These are phyloP conservation scores for Harpagus bidentatus DNA, from an alignment of 2,113 vertebrate genomes.

Conservation along the genomic window DNA sequence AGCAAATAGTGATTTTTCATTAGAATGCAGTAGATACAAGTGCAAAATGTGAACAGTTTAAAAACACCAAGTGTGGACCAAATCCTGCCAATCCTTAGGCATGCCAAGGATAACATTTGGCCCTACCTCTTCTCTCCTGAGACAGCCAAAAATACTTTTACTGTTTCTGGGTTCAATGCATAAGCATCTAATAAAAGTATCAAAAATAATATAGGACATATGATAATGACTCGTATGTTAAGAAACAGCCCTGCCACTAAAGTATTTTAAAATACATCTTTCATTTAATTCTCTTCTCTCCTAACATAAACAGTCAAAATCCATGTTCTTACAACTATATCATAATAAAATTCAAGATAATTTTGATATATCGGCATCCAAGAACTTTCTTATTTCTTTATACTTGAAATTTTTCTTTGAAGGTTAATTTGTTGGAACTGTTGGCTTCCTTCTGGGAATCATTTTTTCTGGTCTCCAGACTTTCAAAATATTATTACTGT, in stretches of 20 bases:
- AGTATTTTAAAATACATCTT: not conserved
- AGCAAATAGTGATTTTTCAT: not conserved
- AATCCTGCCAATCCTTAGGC: not conserved
- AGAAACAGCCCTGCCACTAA: not conserved
- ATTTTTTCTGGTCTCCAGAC: not conserved
- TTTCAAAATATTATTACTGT: constrained; percentile 19
- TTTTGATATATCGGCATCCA: not conserved
- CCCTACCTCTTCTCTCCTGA: not conserved
- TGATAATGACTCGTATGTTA: not conserved
- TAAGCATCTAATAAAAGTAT: not conserved
- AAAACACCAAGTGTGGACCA: not conserved
- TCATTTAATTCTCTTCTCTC: not conserved
- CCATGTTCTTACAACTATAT: not conserved
- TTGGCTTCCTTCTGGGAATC: not conserved
- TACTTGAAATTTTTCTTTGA: not conserved
- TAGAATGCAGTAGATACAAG: not conserved
- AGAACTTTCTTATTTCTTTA: not conserved
- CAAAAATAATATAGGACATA: not conserved
- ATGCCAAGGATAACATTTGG: not conserved
- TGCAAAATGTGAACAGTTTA: not conserved
- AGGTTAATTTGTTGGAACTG: not conserved
- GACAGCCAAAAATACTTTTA: not conserved
- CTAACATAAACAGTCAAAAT: not conserved
- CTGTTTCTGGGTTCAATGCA: not conserved
- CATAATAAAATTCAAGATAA: not conserved